Evolutionary conservation across 1,140 invertebrate genomes (phyloP), one percentile per base, ranked within the genome.

Genomic region (Macrobrachium rosenbergii): DNA sequence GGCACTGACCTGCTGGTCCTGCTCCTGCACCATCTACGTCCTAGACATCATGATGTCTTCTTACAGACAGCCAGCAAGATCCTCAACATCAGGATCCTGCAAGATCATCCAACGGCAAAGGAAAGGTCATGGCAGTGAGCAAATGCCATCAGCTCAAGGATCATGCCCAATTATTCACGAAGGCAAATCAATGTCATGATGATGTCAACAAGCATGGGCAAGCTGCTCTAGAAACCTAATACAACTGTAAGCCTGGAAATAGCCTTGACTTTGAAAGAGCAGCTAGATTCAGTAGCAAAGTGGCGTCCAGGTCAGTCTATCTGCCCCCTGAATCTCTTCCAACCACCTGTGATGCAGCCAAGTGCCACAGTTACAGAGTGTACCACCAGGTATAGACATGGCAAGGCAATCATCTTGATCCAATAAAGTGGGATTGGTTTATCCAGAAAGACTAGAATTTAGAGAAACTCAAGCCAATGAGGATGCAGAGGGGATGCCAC

Each of bases 201-300:
- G 37, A 75, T 11, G 37, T 75, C n/a, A 75, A 21, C 73, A 75
- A 75, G 7, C 73, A 16, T 75, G 17, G 37, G 7, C 8, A 75
- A 37, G 21, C 73, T 23, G n/a, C 73, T 23, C 37, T 43, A 43
- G 73, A 75, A 43, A 43, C 2, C 17, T 6, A 12, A 37, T 75
- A 28, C 16, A 75, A 28, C 73, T 75, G 73, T 16, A 2, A 75
- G 73, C 73, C 73, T 75, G n/a, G 73, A 8, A 75, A 75, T 23
- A 75, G 73, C 73, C 73, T 75, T 43, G 73, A 75, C 73, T 75
- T 75, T n/a, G 73, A 75, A 43, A 75, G 21, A 75, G 73, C 73
- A 75, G 73, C 10, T 37, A 75, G 12, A 12, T 37, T 37, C 28
- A 37, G 28, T 37, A 37, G 28, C 3, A 37, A 37, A 37, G 28